Base-by-base conservation (phyloP, 1,140 invertebrate species). In the Pachypsylla venusta region DNA sequence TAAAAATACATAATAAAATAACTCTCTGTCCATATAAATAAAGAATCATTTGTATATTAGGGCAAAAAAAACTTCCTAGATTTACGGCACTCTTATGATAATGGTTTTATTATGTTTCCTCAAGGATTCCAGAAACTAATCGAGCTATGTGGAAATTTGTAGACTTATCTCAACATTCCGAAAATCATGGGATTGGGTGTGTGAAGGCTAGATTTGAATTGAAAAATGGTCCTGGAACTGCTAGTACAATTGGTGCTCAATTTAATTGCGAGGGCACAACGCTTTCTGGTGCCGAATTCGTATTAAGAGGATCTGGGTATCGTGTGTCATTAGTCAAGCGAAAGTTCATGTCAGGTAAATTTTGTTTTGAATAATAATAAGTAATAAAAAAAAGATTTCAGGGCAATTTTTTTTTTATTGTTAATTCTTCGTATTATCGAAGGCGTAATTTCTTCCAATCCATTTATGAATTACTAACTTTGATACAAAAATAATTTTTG, bases 201-300 rank as follows among this genome's bases (percentile, higher is more conserved):
- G 74, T 98, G 42, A 79, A 89, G 60, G 93, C 92, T 16, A 81
- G 93, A 35, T 86, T 96, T 64, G 89, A 95, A 65, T 70, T 96
- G 2, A 78, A 77, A 55, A 77, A 77, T 64, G 90, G 90, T 0
- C 90, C 90, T 0, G 86, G 86, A 14, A 80, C 77, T 48, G 87
- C 89, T 58, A 79, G 82, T 26, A 89, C 88, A 3, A 83, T 96
- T 62, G 85, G 85, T 20, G 82, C 90, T 19, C 90, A 94, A 72
- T 98, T 98, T 72, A 88, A 92, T 70, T 94, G 90, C 72, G 91
- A 94, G 73, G 92, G 91, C 48, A 89, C 92, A 26, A 95, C 92
- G 0, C 72, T 97, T 10, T 95, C 93, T 20, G 93, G 93, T 27
- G 81, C 91, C 56, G 92, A 96, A 66, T 96, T 98, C 72, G 87